phyloP scores from a whole-genome alignment of 2,888 invertebrate species.

The Frankliniella intonsa region DNA sequence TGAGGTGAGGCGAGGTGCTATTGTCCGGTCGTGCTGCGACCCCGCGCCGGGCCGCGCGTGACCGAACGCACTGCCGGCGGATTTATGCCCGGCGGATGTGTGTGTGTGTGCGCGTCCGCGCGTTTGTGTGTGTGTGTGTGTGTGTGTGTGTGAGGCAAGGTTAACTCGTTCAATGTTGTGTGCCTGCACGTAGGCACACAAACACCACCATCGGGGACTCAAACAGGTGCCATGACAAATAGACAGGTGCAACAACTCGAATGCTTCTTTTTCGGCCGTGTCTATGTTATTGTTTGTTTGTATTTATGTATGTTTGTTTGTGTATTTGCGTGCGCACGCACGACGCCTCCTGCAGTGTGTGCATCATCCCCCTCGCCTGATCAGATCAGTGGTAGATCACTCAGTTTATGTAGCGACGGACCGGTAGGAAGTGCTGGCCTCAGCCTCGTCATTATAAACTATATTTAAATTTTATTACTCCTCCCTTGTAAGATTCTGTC shows the following conservation, averaged over 20 bases:
- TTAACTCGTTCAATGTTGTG: not conserved
- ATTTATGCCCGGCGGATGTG: not conserved
- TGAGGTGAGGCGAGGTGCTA: no score
- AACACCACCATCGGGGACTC: not conserved
- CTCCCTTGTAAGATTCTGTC: not conserved
- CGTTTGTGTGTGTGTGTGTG: slow-evolving; percentile 5
- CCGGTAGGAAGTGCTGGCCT: not conserved
- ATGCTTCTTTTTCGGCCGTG: no score
- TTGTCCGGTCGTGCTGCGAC: no score
- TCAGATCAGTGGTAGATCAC: no score
- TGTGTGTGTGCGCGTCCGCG: not conserved
- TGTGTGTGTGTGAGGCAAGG: not conserved
- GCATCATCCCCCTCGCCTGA: not conserved
- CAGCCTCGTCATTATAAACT: not conserved
- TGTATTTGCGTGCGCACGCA: not conserved
- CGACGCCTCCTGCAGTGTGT: not conserved
- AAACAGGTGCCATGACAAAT: not conserved
- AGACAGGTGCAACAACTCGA: no score
- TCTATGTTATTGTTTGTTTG: no score
- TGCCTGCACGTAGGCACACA: not conserved
- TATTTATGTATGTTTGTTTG: not conserved
- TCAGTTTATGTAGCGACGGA: not conserved
- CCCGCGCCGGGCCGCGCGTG: not conserved
- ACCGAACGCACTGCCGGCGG: not conserved
- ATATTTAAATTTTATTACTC: no score